These are phyloP conservation scores for Macropodus opercularis DNA, from an alignment of 2,797 vertebrate species.

Conservation along the genomic window DNA sequence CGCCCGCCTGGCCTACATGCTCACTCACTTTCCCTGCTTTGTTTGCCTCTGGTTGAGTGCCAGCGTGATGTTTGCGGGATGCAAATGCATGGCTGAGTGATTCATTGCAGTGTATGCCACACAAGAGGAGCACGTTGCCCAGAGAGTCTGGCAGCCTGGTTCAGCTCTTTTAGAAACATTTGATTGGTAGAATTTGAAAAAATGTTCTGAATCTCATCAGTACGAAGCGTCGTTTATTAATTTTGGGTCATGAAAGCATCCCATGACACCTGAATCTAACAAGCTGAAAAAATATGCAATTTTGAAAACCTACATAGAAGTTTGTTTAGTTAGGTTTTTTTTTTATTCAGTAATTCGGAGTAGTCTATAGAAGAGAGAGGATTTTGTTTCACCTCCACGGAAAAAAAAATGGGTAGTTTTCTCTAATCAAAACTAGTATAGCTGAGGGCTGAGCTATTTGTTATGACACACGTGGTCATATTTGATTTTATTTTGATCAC, in stretches of 20 bases:
- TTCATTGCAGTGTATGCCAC: slow-evolving; percentile 62
- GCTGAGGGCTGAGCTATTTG: slow-evolving; percentile 30
- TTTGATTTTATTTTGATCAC: slow-evolving; percentile 50
- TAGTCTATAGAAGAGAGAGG: slow-evolving; percentile 7
- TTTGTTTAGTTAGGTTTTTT: too few relatives aligned
- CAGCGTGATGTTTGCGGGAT: slow-evolving; percentile 73
- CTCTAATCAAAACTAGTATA: slow-evolving; percentile 36
- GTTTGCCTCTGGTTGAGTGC: slow-evolving; percentile 71
- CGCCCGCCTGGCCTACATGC: slow-evolving; percentile 64
- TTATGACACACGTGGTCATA: slow-evolving; percentile 31
- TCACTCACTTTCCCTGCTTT: slow-evolving; percentile 72
- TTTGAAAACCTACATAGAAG: too few relatives aligned
- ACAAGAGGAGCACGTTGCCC: slow-evolving; percentile 49
- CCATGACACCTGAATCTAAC: too few relatives aligned
- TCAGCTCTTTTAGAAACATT: too few relatives aligned
- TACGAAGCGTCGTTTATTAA: too few relatives aligned
- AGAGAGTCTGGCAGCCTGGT: slow-evolving; percentile 46
- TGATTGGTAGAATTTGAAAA: too few relatives aligned
- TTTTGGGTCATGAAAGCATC: too few relatives aligned
- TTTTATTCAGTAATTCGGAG: too few relatives aligned
- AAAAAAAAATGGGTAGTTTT: slow-evolving; percentile 33
- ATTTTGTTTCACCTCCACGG: slow-evolving; percentile 38
- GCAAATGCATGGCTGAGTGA: slow-evolving; percentile 73
- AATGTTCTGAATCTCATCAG: too few relatives aligned
- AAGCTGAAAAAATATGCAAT: too few relatives aligned